phyloP scores from a whole-genome alignment of 53 echinoderm and acorn worm species.

The Mesocentrotus franciscanus region DNA sequence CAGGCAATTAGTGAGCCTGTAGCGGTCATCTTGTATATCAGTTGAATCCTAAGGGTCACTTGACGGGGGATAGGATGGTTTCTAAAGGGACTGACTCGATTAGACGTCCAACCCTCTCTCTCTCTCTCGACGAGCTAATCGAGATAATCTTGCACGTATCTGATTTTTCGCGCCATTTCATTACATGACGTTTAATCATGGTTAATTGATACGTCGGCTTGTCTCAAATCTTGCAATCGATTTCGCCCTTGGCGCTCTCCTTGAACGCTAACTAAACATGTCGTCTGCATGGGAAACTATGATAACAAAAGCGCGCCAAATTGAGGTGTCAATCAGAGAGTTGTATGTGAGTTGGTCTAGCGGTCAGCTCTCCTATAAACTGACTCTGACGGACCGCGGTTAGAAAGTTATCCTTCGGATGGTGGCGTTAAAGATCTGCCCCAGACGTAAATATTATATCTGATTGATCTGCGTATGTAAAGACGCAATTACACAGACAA shows the following conservation, averaged over 20 bases:
- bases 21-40: not conserved
- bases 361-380: too few species aligned
- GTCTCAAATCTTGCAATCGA: slow-evolving; percentile 13
- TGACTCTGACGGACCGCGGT: too few species aligned
- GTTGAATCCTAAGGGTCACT: slow-evolving; percentile 13
- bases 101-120: not conserved
- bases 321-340: not conserved
- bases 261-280: not conserved
- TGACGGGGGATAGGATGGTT: not conserved
- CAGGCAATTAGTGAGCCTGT: slow-evolving; percentile 11
- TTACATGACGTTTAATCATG: not conserved
- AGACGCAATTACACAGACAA: too few species aligned
- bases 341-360: not conserved
- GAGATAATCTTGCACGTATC: not conserved
- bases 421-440: too few species aligned
- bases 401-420: too few species aligned
- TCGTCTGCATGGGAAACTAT: not conserved
- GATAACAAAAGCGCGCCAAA: not conserved
- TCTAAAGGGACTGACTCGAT: not conserved
- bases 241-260: not conserved
- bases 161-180: not conserved
- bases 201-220: not conserved
- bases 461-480: too few species aligned
- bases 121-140: not conserved
- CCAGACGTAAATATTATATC: too few species aligned